A percentile compares a stretch with the other conserved stretches of the same genome.
Evolutionary conservation across 2,888 invertebrate genomes (phyloP).

Genomic region (Drosophila nigricruria): DNA sequence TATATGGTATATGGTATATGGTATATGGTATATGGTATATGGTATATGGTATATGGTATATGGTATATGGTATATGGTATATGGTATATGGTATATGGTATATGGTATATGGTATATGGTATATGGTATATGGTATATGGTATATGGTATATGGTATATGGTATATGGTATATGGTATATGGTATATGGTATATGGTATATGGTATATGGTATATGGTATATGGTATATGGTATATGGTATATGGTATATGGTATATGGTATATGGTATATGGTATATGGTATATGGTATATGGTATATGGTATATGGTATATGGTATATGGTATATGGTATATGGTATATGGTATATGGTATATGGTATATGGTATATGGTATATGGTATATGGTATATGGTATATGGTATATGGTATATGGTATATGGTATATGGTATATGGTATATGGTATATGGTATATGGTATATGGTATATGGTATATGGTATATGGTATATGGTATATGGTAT

Average conservation of each 20-base stretch:
- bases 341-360: slow-evolving; percentile 1
- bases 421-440: not conserved
- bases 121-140: too few species aligned
- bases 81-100: too few species aligned
- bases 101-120: too few species aligned
- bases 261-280: slow-evolving; percentile 18
- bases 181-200: too few species aligned
- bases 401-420: not conserved
- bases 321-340: slow-evolving; percentile 23
- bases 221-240: slow-evolving; percentile 4
- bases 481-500: not conserved
- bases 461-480: too few species aligned
- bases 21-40: not conserved
- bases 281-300: not conserved
- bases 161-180: too few species aligned
- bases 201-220: slow-evolving; percentile 11
- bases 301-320: not conserved
- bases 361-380: slow-evolving; percentile 23
- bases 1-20: not conserved
- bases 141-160: too few species aligned
- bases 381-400: slow-evolving; percentile 1
- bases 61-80: too few species aligned
- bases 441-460: too few species aligned
- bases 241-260: not conserved
- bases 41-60: too few species aligned